A percentile compares a stretch with the other conserved stretches of the same genome.
Evolutionary conservation across 1,140 invertebrate genomes (phyloP).

Genomic region (Danaus plexippus): DNA sequence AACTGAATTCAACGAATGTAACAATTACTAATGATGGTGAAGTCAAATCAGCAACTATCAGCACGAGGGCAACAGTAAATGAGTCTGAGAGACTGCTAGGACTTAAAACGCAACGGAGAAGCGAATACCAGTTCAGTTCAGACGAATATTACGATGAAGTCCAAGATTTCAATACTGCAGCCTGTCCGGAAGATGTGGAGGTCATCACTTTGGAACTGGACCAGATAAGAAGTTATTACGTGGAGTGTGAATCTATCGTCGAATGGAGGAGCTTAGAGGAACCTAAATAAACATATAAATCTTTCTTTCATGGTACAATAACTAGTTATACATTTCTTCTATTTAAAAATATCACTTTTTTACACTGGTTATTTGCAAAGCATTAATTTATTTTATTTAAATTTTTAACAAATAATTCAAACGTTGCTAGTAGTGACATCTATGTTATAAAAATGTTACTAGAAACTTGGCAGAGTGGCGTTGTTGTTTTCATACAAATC

Average conservation of each 20-base stretch:
- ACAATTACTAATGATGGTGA: conserved; percentile 6
- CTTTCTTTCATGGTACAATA: too few species aligned
- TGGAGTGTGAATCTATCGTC: conserved; percentile 40
- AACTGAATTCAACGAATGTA: conserved; percentile 6
- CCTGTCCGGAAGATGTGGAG: conserved; percentile 38
- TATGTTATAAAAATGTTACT: too few species aligned
- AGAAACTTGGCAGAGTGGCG: too few species aligned
- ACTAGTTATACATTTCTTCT: too few species aligned
- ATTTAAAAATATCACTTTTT: too few species aligned
- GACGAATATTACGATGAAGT: conserved; percentile 48
- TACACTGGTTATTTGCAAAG: too few species aligned
- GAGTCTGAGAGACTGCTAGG: conserved; percentile 6
- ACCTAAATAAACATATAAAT: too few species aligned
- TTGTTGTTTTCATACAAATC: too few species aligned
- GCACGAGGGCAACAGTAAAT: too few species aligned
- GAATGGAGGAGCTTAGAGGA: conserved; percentile 44
- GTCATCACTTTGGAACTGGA: conserved; percentile 39
- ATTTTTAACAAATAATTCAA: too few species aligned
- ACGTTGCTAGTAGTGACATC: too few species aligned
- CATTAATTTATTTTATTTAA: too few species aligned
- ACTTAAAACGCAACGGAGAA: conserved; percentile 21
- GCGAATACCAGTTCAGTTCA: conserved; percentile 50
- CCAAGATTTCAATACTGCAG: conserved; percentile 26
- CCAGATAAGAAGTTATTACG: conserved; percentile 36
- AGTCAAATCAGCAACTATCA: conserved; percentile 7